A percentile compares a stretch with the other conserved stretches of the same genome.
Conservation (phyloP, 2,888 invertebrate genomes). For the Callinectes sapidus region DNA sequence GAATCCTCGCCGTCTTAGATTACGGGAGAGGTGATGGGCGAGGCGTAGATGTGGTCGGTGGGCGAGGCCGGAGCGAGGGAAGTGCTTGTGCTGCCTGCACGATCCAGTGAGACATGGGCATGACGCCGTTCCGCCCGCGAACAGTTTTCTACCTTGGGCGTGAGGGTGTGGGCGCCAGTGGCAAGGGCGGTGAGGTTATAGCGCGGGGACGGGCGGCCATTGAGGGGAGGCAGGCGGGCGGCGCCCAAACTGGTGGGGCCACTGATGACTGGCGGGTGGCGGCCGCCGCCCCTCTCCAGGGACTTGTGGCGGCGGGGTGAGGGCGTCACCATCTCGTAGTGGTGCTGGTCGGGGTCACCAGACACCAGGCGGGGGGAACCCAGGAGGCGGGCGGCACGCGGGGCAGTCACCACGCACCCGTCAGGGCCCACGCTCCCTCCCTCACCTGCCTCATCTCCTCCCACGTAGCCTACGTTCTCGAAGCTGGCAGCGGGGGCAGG, state of each 20-base stretch:
- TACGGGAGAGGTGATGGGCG: slow-evolving; percentile 72
- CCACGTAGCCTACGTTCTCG: slow-evolving; percentile 87
- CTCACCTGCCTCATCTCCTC: slow-evolving; percentile 82
- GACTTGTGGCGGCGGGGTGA: slow-evolving; percentile 65
- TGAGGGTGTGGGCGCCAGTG: slow-evolving; percentile 69
- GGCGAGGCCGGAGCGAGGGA: slow-evolving; percentile 68
- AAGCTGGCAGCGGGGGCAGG: slow-evolving; percentile 82
- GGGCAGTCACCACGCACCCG: slow-evolving; percentile 68
- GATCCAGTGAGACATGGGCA: slow-evolving; percentile 70
- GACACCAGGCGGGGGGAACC: slow-evolving; percentile 49
- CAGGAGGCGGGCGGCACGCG: slow-evolving; percentile 65
- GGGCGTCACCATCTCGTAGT: slow-evolving; percentile 71
- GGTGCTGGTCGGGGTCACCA: slow-evolving; percentile 56
- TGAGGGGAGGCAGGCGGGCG: slow-evolving; percentile 70
- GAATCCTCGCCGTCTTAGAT: slow-evolving; percentile 55
- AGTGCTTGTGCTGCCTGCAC: slow-evolving; percentile 68
- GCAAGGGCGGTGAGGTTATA: slow-evolving; percentile 69
- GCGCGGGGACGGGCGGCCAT: slow-evolving; percentile 58
- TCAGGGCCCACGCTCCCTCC: slow-evolving; percentile 63
- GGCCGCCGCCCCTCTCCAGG: slow-evolving; percentile 66
- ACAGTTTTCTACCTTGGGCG: slow-evolving; percentile 61
- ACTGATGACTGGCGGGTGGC: slow-evolving; percentile 67
- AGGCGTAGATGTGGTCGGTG: slow-evolving; percentile 71
- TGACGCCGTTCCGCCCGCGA: slow-evolving; percentile 66
- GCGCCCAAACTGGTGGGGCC: slow-evolving; percentile 66